Evolutionary conservation across 2,888 invertebrate genomes (phyloP).

Genomic region (Tinea pellionella): DNA sequence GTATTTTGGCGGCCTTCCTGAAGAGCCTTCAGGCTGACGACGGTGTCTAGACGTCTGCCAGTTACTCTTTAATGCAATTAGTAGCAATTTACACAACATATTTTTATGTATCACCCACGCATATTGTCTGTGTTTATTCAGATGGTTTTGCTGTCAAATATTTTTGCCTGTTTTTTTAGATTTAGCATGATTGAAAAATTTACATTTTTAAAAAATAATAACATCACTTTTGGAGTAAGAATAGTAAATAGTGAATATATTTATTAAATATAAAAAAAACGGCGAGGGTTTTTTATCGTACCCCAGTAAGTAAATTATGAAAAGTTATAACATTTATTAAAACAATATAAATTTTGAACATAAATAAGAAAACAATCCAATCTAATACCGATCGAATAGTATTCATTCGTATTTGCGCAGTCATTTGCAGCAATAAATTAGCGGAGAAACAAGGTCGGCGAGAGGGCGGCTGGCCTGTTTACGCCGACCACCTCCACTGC

Average conservation of each 20-base stretch:
- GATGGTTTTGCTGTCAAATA: background rate
- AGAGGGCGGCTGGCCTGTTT: background rate
- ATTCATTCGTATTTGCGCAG: background rate
- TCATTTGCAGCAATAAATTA: background rate
- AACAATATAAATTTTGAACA: too few species aligned
- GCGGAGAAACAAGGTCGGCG: background rate
- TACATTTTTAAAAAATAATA: too few species aligned
- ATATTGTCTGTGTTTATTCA: background rate
- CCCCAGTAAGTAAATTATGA: too few species aligned
- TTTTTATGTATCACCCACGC: background rate
- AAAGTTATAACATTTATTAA: too few species aligned
- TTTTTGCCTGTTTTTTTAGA: background rate
- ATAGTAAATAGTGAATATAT: too few species aligned
- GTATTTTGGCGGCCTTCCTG: constrained; percentile 35
- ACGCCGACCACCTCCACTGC: background rate
- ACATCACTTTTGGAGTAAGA: too few species aligned
- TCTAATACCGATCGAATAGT: background rate
- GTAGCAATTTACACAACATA: background rate
- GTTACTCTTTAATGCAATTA: constrained; percentile 22
- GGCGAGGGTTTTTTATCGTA: too few species aligned
- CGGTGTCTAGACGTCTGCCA: constrained; percentile 55
- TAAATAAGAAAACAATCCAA: background rate
- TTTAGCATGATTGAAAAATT: too few species aligned
- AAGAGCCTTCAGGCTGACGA: constrained; percentile 50
- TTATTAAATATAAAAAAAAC: too few species aligned